Percentiles rank a stretch among this genome's conserved stretches.
These are phyloP conservation scores for Argyrosomus japonicus DNA, from an alignment of 2,113 vertebrate species.

Conservation along the genomic window DNA sequence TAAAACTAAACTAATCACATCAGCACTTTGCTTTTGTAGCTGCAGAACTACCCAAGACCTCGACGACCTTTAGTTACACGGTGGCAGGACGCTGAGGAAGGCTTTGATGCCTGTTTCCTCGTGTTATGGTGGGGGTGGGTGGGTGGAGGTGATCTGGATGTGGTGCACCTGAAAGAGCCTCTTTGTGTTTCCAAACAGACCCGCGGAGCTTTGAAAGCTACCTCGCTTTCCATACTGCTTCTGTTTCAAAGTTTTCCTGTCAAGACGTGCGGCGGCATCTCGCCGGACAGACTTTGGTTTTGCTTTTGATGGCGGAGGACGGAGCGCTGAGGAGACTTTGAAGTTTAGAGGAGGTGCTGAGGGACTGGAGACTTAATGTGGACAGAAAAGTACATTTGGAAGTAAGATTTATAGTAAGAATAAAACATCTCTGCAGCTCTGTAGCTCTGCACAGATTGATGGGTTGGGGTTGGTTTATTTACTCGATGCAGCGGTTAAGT, in stretches of 20 bases:
- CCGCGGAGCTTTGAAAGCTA: neutral
- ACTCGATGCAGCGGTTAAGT: no score
- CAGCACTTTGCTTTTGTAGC: conserved; percentile 7
- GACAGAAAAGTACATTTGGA: neutral
- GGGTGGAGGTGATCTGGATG: neutral
- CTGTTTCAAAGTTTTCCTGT: conserved; percentile 40
- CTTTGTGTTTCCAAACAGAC: conserved; percentile 52
- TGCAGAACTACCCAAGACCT: conserved; percentile 30
- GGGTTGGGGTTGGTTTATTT: no score
- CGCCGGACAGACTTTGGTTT: conserved; percentile 9
- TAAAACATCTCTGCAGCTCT: neutral
- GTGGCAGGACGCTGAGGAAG: conserved; percentile 21
- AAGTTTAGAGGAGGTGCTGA: conserved; percentile 17
- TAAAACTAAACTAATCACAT: conserved; percentile 21
- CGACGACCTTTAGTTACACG: conserved; percentile 36
- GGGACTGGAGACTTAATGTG: conserved; percentile 9
- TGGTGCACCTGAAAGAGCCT: conserved; percentile 59
- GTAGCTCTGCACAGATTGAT: neutral
- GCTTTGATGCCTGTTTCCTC: conserved; percentile 43
- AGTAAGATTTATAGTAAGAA: conserved; percentile 6
- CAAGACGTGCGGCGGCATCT: conserved; percentile 28
- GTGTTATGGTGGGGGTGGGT: neutral
- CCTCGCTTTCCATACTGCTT: conserved; percentile 8
- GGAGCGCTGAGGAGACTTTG: conserved; percentile 33
- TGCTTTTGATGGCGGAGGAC: conserved; percentile 26